phyloP scores from a whole-genome alignment of 2,113 vertebrate genomes.

The Sylvietta virens region DNA sequence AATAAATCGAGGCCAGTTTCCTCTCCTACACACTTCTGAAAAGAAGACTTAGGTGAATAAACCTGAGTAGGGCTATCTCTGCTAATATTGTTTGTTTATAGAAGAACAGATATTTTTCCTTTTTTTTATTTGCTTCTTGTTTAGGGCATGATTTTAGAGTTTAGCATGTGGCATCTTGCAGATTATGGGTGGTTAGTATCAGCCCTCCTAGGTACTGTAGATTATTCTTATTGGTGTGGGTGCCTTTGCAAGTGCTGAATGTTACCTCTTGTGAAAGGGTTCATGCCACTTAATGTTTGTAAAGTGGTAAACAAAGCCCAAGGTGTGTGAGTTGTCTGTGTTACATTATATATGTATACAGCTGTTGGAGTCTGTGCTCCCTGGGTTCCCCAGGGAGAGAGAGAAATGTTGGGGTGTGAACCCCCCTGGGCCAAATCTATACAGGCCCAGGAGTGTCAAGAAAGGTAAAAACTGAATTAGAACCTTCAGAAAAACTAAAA shows the following conservation, averaged over 20 bases:
- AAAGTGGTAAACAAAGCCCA: neutral
- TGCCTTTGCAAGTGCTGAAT: neutral
- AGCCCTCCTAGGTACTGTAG: neutral
- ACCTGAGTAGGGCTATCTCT: neutral
- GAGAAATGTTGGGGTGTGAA: too few relatives aligned
- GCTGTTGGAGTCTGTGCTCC: too few relatives aligned
- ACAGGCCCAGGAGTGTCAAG: too few relatives aligned
- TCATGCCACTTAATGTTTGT: fast-evolving
- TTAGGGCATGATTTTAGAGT: neutral
- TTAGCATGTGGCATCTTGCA: neutral
- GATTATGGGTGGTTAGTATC: neutral
- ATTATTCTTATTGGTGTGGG: neutral
- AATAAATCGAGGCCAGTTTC: neutral
- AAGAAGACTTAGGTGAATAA: neutral
- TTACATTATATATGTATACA: neutral
- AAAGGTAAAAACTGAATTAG: too few relatives aligned
- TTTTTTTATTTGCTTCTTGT: neutral
- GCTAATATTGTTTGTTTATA: neutral
- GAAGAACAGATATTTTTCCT: neutral
- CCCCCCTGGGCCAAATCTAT: too few relatives aligned
- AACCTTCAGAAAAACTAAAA: too few relatives aligned
- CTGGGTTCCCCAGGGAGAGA: too few relatives aligned
- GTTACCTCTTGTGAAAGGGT: neutral
- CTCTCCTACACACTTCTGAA: neutral
- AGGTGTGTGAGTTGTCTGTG: neutral